These are phyloP conservation scores for Hesperia comma DNA, from an alignment of 2,888 invertebrate species.

Conservation along the genomic window DNA sequence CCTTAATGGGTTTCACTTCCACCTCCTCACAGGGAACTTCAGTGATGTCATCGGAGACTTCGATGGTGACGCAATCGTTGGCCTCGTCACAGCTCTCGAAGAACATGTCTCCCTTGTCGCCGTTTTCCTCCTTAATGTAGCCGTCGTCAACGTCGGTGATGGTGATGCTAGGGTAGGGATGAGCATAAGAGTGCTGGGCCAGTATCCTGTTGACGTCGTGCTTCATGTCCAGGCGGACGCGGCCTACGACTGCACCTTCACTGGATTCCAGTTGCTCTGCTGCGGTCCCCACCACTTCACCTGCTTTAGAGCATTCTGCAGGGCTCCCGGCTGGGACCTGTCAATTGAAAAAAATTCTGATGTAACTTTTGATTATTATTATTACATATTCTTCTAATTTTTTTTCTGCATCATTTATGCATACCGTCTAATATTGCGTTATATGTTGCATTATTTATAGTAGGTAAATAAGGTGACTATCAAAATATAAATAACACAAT, in stretches of 20 bases:
- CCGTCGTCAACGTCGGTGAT: constrained; percentile 48
- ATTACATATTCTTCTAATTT: no score
- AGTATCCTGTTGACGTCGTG: constrained; percentile 78
- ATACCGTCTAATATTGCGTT: no score
- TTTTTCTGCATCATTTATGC: no score
- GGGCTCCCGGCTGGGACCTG: constrained; percentile 68
- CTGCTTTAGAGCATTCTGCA: constrained; percentile 78
- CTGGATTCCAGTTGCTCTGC: constrained; percentile 93
- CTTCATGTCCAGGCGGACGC: constrained; percentile 51
- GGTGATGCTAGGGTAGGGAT: constrained; percentile 70
- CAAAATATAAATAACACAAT: no score
- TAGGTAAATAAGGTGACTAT: no score
- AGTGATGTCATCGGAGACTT: constrained; percentile 84
- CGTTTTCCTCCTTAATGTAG: constrained; percentile 64
- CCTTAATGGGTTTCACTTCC: constrained; percentile 56
- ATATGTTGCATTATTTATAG: no score
- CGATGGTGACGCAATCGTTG: constrained; percentile 89
- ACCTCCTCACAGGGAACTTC: constrained; percentile 86
- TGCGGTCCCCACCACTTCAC: constrained; percentile 94
- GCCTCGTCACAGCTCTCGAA: constrained; percentile 89
- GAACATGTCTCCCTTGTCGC: constrained; percentile 85
- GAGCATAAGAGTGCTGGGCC: constrained; percentile 80
- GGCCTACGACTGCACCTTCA: constrained; percentile 82
- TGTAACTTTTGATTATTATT: no score
- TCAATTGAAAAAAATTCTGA: constrained; percentile 46